Base-by-base conservation (phyloP, 1,140 invertebrate genomes). In the Apis mellifera region DNA sequence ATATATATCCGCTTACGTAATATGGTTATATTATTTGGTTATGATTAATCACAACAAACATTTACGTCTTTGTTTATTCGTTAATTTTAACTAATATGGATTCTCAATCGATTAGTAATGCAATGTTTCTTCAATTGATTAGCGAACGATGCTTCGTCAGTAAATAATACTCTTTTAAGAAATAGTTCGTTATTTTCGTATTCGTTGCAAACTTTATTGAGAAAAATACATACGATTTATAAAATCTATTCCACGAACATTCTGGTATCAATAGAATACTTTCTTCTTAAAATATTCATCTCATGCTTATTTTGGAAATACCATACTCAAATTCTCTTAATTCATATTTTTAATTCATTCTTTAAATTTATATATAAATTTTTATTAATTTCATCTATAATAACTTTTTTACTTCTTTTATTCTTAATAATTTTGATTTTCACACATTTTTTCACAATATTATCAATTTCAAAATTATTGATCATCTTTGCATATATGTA, bases 381-480 rank as follows among this genome's bases (percentile, higher is more conserved):
- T 42, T 72, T 8, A 26, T 57, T 59, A 59, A 73, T 9, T 73
- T 26, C 59, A 42, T 73, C 55, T 59, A n/a, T 11, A 59, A 57
- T 57, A 59, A 59, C 21, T 59, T 9, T 59, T 59, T 59, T 17
- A 73, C 21, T 73, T 73, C 3, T 57, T 48, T 73, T 26, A 15
- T n/a, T 73, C 17, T 2, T 73, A 73, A 15, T n/a, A 26, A 9
- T 73, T 57, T 26, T 57, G 11, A 55, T 73, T 48, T 5, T 73
- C 15, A 13, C 19, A 60, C 26, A 19, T 59, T 73, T 59, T 52
- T 73, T 59, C n/a, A 59, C 21, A 19, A 9, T 21, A 21, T 1
- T 72, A 57, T 5, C 15, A 72, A 3, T 72, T 72, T 59, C 12
- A 17, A 73, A 73, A 73, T 73, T 59, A 21, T 21, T 73, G 55